Evolutionary conservation across 2,113 vertebrate species (phyloP).

Genomic region (Nesogale talazaci): DNA sequence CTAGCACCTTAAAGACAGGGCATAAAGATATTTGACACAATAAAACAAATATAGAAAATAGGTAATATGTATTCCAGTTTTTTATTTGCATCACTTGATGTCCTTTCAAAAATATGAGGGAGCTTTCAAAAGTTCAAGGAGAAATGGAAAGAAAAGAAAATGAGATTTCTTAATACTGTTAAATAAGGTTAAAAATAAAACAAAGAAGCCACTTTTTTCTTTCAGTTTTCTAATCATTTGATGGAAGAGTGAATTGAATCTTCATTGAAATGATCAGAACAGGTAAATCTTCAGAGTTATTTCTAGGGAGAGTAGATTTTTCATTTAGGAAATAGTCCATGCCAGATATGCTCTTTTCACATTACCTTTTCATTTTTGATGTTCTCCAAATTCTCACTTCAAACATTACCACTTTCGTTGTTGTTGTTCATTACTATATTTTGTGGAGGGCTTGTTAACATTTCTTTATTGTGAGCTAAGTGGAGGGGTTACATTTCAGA

Average conservation of each 20-base stretch:
- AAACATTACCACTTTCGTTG: neutral
- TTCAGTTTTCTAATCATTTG: neutral
- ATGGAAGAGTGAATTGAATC: neutral
- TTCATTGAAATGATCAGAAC: conserved; percentile 31
- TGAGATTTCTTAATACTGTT: too few relatives aligned
- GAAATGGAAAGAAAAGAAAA: too few relatives aligned
- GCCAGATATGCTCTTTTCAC: neutral
- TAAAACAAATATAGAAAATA: neutral
- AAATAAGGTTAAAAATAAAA: conserved; percentile 9
- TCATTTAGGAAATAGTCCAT: neutral
- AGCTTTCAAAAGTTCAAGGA: too few relatives aligned
- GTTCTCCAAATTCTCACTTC: conserved; percentile 26
- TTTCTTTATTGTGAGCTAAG: too few relatives aligned
- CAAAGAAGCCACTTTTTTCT: conserved; percentile 16
- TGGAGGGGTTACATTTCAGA: too few relatives aligned
- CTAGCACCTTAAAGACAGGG: neutral
- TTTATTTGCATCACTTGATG: conserved; percentile 16
- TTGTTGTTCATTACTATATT: too few relatives aligned
- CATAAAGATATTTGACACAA: neutral
- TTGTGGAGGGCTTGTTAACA: too few relatives aligned
- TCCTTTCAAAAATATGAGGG: neutral
- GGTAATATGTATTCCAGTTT: conserved; percentile 32
- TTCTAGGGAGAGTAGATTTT: neutral
- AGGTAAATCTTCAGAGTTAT: neutral
- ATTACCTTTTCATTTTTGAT: neutral